These are phyloP conservation scores for Polypedilum pembai DNA, from an alignment of 1,140 invertebrate genomes.

Conservation along the genomic window DNA sequence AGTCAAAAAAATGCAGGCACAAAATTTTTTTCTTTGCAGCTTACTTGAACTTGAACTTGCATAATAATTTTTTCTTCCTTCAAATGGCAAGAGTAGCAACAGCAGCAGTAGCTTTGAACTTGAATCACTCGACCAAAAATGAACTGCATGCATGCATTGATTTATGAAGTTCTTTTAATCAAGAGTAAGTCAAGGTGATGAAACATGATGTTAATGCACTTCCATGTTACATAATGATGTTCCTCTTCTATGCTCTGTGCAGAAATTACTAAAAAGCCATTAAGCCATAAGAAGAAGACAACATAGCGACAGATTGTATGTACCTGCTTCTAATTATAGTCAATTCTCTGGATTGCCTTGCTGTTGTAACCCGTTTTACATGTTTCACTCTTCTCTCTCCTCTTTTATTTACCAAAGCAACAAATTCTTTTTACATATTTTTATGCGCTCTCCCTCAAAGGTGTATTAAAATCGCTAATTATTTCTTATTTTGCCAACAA, in stretches of 20 bases:
- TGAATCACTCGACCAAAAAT: neutral
- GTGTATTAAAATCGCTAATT: constrained; percentile 13
- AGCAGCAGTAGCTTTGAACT: neutral
- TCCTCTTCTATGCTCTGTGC: neutral
- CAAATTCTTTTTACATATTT: neutral
- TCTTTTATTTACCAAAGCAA: constrained; percentile 6
- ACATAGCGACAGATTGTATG: constrained; percentile 5
- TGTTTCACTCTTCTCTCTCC: neutral
- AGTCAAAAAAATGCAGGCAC: constrained; percentile 3
- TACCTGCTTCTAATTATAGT: constrained; percentile 17
- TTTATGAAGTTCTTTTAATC: neutral
- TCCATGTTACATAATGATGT: constrained; percentile 18
- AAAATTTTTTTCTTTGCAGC: neutral
- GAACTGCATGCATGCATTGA: neutral
- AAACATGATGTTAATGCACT: constrained; percentile 18
- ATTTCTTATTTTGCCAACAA: constrained; percentile 16
- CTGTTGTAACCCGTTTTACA: constrained; percentile 11
- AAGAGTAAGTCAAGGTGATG: constrained; percentile 11
- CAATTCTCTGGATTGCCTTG: constrained; percentile 16
- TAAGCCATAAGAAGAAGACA: neutral
- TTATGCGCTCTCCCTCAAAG: neutral
- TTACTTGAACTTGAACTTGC: constrained; percentile 8
- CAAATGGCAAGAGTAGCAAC: neutral
- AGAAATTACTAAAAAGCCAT: constrained; percentile 6
- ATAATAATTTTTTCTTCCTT: neutral